These are phyloP conservation scores for Tromatobia lineatoria DNA, from an alignment of 2,888 invertebrate genomes.

Conservation along the genomic window DNA sequence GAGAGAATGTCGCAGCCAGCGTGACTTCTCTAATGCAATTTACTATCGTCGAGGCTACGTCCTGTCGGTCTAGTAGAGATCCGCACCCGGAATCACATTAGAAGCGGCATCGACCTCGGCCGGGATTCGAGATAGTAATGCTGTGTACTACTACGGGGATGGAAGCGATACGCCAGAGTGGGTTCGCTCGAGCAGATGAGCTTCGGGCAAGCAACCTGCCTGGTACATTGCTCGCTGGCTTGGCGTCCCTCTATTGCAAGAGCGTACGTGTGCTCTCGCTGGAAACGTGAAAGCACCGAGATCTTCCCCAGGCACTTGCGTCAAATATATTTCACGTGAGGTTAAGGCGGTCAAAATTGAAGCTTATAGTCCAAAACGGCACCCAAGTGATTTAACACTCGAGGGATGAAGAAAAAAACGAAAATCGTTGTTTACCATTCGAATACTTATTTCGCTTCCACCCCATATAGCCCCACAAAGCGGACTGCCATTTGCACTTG, in stretches of 20 bases:
- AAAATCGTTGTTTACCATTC: background rate
- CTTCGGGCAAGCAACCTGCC: background rate
- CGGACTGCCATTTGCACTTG: background rate
- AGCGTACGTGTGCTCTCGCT: background rate
- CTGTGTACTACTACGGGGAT: slow-evolving; percentile 1
- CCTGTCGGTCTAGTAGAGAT: slow-evolving; percentile 67
- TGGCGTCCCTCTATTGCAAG: slow-evolving; percentile 7
- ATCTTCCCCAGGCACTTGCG: background rate
- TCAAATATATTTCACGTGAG: slow-evolving; percentile 38
- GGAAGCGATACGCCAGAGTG: slow-evolving; percentile 31
- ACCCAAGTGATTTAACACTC: background rate
- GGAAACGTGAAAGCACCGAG: slow-evolving; percentile 7
- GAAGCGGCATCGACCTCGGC: slow-evolving; percentile 66
- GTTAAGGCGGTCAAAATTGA: slow-evolving; percentile 53
- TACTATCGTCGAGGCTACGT: slow-evolving; percentile 40
- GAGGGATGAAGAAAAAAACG: background rate
- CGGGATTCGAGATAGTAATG: slow-evolving; percentile 43
- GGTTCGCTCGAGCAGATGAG: slow-evolving; percentile 32
- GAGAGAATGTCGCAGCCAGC: background rate
- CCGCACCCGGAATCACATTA: slow-evolving; percentile 80
- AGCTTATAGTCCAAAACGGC: background rate
- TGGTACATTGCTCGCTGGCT: slow-evolving; percentile 9
- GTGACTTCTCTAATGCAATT: slow-evolving; percentile 59
- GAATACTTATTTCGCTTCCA: background rate
- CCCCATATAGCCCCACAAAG: background rate